Base-by-base conservation (phyloP, 2,113 vertebrate genomes). In the Cyanoderma ruficeps region DNA sequence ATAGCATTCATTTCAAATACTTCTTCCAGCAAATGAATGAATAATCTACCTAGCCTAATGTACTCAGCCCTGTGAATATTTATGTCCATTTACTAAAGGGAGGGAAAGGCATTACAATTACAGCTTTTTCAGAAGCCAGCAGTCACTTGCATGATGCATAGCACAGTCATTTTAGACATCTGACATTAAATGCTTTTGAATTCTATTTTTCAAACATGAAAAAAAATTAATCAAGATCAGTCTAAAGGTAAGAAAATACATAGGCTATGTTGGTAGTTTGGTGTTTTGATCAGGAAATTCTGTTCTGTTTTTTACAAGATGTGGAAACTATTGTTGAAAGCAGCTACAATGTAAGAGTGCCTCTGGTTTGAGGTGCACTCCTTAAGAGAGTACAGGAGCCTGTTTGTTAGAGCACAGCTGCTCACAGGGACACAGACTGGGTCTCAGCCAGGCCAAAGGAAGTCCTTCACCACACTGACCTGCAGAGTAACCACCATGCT, bases 391-490 rank as follows among this genome's bases (percentile, higher is more conserved):
- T 24, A 11, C 0, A 67, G 19, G 8, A 82, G 18, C 10, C 65
- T 28, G 19, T 35, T 56, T 83, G 27, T 46, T 37, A 67, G 50
- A 65, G 28, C 5, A 1, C 0, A 2, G 50, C n/a, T 80, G 28
- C 16, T 17, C 0, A 0, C 56, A 53, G 35, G 31, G 27, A 61
- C 77, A 21, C 15, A 64, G 27, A 19, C n/a, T 23, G 17, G 11
- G n/a, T 57, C 23, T 56, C 74, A 59, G 4, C 14, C 15, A 33
- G 23, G 6, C 11, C 44, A 56, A 13, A 42, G 30, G 21, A 85
- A 71, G 30, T 33, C 3, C 0, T 65, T 41, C 55, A 44, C 7
- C n/a, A 44, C 30, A 20, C 46, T 37, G 55, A 76, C 25, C 64
- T 50, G 55, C 33, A 78, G 12, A 37, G 31, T 4, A 24, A 57